Evolutionary conservation across 2,113 vertebrate genomes (phyloP), one percentile per base, ranked within the genome.

Genomic region (Nerophis lumbriciformis): DNA sequence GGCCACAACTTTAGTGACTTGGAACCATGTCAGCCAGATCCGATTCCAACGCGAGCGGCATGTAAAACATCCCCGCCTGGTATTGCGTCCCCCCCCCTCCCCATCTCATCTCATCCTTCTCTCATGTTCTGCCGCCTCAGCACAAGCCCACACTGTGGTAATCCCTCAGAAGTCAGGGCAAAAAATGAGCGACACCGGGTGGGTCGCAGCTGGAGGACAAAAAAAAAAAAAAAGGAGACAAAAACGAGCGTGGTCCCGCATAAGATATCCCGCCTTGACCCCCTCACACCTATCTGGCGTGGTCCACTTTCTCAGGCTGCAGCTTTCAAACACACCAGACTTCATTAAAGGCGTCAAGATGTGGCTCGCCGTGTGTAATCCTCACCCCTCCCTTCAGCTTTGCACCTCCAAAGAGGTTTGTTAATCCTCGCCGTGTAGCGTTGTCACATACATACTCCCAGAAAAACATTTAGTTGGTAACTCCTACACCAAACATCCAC

Each of bases 121-220:
- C 63, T 77, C 61, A 12, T 57, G 42, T 87, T 85, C 72, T 79
- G 81, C 83, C 68, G 68, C 71, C 80, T 88, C 84, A 85, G 83
- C 80, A 79, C 76, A 77, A 83, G 73, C 73, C 81, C 76, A 77
- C 80, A 64, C 69, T 72, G 75, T 15, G 63, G 80, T 86, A 81
- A 85, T 87, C 82, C 82, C 65, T 86, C 82, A 80, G 79, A 83
- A 78, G 76, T 77, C 71, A 72, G 82, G 83, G 82, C 77, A 84
- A 77, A 83, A 83, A 81, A 82, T 81, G 73, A 86, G 81, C 76
- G 84, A 81, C 83, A 76, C 76, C 64, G 77, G 74, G 69, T 62
- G 71, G 75, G 81, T 83, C 75, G 61, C 78, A 65, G 74, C 79
- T 68, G 73, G 76, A 83, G 10, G 42, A 45, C 3, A 45, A 11